Evolutionary conservation across 1,140 invertebrate genomes (phyloP), one percentile per base, ranked within the genome.

Genomic region (Carcinoscorpius rotundicauda): DNA sequence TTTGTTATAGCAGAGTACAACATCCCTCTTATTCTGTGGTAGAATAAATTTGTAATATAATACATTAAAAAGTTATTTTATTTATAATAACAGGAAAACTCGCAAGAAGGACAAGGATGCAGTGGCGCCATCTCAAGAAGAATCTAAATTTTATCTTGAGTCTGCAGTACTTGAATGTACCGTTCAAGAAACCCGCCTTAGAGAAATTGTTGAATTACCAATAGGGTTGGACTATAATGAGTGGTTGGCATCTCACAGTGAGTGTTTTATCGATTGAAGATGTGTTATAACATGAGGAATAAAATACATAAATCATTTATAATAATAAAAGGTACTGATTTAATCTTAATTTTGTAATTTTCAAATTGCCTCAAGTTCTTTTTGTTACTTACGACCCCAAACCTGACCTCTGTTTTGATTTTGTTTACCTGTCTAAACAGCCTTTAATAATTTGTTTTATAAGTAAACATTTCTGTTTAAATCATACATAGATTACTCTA

Each of bases 201-300:
- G 86, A 75, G 85, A 92, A 78, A 82, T 98, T 74, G 91, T 97
- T 67, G 89, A 93, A 76, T 82, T 97, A 78, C 94, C 94, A 71
- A 84, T 86, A 68, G 92, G 91, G 69, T 83, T 98, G 75, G 93
- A 97, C 79, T 91, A 93, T 80, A 96, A 97, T 81, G 95, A 98
- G 83, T 98, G 95, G 94, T 85, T 98, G 70, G 94, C 94, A 65
- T 97, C 93, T 70, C 94, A 98, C 77, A 97, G 91, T 95, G 78
- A 86, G 87, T 87, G 49, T 58, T 55, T 61, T 29, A 29, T 29
- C 29, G 29, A 29, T 29, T 29, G 29, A 29, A 29, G 29, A 29
- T 29, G 29, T 29, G 29, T 29, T 29, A 62, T 8, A 62, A n/a
- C 51, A 62, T 11, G 11, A 62, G 8, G n/a, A 6, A 51, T 63